A percentile compares a stretch with the other conserved stretches of the same genome.
Conservation (phyloP, 2,797 vertebrate species). For the Siniperca scherzeri region DNA sequence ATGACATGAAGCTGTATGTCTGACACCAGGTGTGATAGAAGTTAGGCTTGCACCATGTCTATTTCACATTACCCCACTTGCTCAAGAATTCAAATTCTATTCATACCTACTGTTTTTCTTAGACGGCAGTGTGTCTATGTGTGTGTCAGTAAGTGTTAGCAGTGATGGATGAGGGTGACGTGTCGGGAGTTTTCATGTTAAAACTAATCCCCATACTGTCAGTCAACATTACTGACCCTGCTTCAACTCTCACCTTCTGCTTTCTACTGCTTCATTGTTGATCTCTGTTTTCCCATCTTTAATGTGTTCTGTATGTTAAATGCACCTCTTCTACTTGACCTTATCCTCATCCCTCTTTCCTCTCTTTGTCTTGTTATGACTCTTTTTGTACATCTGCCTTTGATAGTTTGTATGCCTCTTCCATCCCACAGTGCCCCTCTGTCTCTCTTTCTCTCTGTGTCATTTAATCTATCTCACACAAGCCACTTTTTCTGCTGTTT, state of each 20-base stretch:
- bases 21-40: background rate
- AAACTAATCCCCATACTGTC: conserved; percentile 52
- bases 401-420: conserved; percentile 3
- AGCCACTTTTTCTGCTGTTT: background rate
- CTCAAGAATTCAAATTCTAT: background rate
- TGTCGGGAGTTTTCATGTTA: conserved; percentile 40
- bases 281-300: conserved; percentile 1
- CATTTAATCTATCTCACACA: background rate
- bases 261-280: background rate
- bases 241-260: conserved; percentile 22
- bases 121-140: background rate
- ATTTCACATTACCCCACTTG: background rate
- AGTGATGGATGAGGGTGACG: conserved; percentile 39
- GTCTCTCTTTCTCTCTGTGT: conserved; percentile 10
- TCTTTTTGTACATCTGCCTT: conserved; percentile 17
- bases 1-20: background rate
- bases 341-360: conserved; percentile 1
- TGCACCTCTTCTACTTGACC: conserved; percentile 27
- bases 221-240: conserved; percentile 43
- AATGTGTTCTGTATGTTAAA: conserved; percentile 20
- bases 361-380: conserved; percentile 6
- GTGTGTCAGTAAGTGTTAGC: conserved; percentile 12
- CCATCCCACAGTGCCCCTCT: background rate
- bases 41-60: background rate
- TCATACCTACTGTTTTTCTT: background rate